These are phyloP conservation scores for Netelia melanura DNA, from an alignment of 2,888 invertebrate species.

Conservation along the genomic window DNA sequence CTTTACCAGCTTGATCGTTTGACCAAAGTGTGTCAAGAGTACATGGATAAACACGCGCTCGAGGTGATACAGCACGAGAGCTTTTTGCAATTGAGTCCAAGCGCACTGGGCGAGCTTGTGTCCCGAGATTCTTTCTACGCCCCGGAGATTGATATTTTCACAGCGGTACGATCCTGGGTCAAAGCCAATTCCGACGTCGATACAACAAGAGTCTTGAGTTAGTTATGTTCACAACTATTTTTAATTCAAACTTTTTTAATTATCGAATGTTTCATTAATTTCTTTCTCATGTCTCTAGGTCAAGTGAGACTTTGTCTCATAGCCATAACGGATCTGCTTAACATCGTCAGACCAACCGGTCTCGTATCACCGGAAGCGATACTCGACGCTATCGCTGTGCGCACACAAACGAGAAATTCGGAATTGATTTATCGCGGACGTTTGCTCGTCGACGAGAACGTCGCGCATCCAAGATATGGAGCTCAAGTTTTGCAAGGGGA, in stretches of 20 bases:
- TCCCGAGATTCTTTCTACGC: conserved; percentile 98
- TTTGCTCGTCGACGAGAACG: conserved; percentile 95
- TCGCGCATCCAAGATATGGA: conserved; percentile 92
- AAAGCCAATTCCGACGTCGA: conserved; percentile 90
- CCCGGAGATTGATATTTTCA: conserved; percentile 97
- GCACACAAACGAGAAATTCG: conserved; percentile 91
- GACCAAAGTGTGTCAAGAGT: conserved; percentile 90
- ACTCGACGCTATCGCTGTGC: conserved; percentile 96
- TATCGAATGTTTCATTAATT: background rate
- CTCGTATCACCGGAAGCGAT: conserved; percentile 95
- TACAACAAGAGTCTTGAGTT: conserved; percentile 77
- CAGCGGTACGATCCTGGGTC: conserved; percentile 95
- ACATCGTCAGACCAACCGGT: conserved; percentile 94
- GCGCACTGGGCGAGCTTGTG: conserved; percentile 93
- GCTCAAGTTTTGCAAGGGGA: conserved; percentile 96
- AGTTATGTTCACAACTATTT: no score
- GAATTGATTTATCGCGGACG: conserved; percentile 94
- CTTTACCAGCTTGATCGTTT: conserved; percentile 88
- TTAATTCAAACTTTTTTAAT: background rate
- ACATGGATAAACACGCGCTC: conserved; percentile 95
- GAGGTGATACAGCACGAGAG: conserved; percentile 94
- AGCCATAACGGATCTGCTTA: conserved; percentile 94
- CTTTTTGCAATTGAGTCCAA: conserved; percentile 93
- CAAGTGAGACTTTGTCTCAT: conserved; percentile 93
- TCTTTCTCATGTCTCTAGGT: conserved; percentile 70